Evolutionary conservation across 1,140 invertebrate genomes (phyloP), one percentile per base, ranked within the genome.

Genomic region (Akabosia matsudoensis): DNA sequence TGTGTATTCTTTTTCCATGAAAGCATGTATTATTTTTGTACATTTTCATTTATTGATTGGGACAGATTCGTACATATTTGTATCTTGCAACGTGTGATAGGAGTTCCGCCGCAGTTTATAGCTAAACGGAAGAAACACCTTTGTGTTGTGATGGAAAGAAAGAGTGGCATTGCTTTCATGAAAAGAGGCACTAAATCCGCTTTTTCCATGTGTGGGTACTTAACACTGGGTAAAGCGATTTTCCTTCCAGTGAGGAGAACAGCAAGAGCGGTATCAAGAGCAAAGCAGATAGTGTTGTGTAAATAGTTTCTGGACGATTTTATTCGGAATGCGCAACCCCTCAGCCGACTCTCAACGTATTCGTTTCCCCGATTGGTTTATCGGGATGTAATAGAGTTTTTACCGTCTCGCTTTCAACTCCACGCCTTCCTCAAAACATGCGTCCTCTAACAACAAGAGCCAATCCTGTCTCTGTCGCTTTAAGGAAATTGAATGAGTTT

Each of bases 391-490:
- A 79, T 79, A 79, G 64, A 77, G 75, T 79, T 79, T 79, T 79
- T 79, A 77, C 78, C 71, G 78, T 79, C 74, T 77, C 76, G 76
- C 78, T 79, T 79, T 79, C 72, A 52, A 79, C 75, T 77, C 78
- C 78, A 79, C 78, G 78, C 78, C 78, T 79, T 75, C 78, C 76
- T 73, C 73, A 76, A 79, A 79, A 79, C 78, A 79, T 79, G 78
- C 78, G 78, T 79, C 75, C 73, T 79, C 64, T 72, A 34, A 77
- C 64, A 71, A 33, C 31, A 56, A 56, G 34, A 67, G 78, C 78
- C 75, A 79, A 77, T 79, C 78, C 78, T 74, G 74, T 34, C 28
- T 67, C 61, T 67, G 37, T 18, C 37, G 54, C 24, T 56, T 56
- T 56, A 13, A n/a, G 37, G 37, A 45, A 56, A 16, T 56, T 56